Evolutionary conservation across 2,888 invertebrate genomes (phyloP).

Genomic region (Scaptomyza caliginosa): DNA sequence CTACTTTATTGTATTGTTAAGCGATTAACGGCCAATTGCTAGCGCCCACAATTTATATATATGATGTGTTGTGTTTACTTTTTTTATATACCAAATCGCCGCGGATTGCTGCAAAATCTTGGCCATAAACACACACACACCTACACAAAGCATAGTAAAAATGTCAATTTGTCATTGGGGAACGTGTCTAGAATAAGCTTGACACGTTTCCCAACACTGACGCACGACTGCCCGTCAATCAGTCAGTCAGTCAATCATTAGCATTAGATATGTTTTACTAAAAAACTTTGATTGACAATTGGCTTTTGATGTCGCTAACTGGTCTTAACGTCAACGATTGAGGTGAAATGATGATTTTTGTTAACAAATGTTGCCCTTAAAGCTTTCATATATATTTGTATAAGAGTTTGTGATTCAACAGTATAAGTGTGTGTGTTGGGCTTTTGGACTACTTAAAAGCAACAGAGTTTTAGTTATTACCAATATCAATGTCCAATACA

Average conservation of each 20-base stretch:
- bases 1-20: constrained; percentile 83
- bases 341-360: constrained; percentile 40
- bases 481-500: constrained; percentile 75
- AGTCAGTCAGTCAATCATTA: constrained; percentile 23
- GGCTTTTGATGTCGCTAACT: constrained; percentile 58
- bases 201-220: constrained; percentile 51
- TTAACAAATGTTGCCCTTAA: constrained; percentile 20
- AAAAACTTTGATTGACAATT: constrained; percentile 70
- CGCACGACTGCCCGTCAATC: constrained; percentile 18
- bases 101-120: constrained; percentile 73
- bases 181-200: constrained; percentile 46
- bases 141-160: constrained; percentile 17
- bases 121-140: constrained; percentile 61
- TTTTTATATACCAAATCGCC: constrained; percentile 34
- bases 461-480: constrained; percentile 65
- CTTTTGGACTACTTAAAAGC: constrained; percentile 42
- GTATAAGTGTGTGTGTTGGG: constrained; percentile 37
- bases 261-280: constrained; percentile 36
- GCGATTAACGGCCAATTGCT: constrained; percentile 71
- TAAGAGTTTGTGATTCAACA: constrained; percentile 17
- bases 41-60: constrained; percentile 45
- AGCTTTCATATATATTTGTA: constrained; percentile 21
- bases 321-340: constrained; percentile 22
- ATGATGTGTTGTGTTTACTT: constrained; percentile 23
- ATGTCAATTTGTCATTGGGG: constrained; percentile 16